A percentile compares a stretch with the other conserved stretches of the same genome.
Conservation (phyloP, 1,140 invertebrate species). For the Penaeus indicus region DNA sequence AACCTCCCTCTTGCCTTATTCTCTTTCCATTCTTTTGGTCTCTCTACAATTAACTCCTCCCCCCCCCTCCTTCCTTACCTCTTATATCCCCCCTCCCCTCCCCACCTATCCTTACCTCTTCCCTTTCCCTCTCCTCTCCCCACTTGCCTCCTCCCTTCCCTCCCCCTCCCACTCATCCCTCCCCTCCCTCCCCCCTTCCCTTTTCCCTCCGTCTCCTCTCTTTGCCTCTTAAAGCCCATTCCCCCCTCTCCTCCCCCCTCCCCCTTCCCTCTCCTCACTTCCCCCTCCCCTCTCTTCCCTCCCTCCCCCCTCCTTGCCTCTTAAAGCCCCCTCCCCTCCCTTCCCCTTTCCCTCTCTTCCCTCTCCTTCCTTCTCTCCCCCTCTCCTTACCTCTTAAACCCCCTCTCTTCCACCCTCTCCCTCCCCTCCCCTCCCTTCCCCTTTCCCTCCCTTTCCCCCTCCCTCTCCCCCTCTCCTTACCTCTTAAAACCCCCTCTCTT, state of each 20-base stretch:
- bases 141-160: background rate
- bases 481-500: no score
- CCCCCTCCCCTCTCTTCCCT: background rate
- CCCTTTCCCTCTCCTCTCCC: background rate
- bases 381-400: no score
- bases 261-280: background rate
- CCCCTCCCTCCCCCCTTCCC: no score
- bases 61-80: background rate
- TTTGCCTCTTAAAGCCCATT: background rate
- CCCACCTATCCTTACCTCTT: background rate
- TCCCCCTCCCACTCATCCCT: no score
- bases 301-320: background rate
- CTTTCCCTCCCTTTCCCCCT: no score
- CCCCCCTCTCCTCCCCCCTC: background rate
- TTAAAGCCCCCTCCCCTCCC: background rate
- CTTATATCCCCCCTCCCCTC: background rate
- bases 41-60: constrained; percentile 10
- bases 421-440: background rate
- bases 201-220: background rate
- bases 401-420: background rate
- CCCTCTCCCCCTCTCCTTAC: no score
- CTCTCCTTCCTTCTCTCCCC: background rate
- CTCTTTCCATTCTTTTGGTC: background rate
- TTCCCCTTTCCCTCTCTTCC: background rate
- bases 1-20: background rate